Percentiles rank a stretch among this genome's conserved stretches.
These are phyloP conservation scores for Drosophila orosa DNA, from an alignment of 1,140 invertebrate species.

Conservation along the genomic window DNA sequence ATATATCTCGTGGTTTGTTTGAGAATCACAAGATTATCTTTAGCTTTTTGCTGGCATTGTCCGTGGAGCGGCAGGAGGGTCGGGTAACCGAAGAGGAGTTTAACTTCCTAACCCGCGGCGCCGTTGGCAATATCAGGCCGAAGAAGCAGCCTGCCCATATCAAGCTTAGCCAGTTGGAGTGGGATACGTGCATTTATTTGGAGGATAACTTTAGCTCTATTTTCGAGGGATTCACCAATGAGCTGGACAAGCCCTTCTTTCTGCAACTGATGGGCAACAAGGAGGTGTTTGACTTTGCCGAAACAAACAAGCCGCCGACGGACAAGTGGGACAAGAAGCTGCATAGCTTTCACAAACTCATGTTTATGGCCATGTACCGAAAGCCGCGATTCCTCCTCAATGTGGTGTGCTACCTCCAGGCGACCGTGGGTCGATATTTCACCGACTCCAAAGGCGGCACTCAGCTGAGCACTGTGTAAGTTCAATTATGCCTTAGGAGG, in stretches of 20 bases:
- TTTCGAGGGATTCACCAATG: slow-evolving; percentile 85
- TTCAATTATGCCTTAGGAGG: no score
- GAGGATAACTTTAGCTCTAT: slow-evolving; percentile 85
- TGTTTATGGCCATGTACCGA: slow-evolving; percentile 91
- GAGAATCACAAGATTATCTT: slow-evolving; percentile 96
- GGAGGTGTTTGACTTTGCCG: slow-evolving; percentile 64
- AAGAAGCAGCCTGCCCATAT: slow-evolving; percentile 47
- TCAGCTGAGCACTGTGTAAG: slow-evolving; percentile 89
- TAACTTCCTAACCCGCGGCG: slow-evolving; percentile 57
- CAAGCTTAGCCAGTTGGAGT: slow-evolving; percentile 85
- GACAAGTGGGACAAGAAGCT: slow-evolving; percentile 87
- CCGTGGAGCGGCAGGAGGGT: slow-evolving; percentile 88
- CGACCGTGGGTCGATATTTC: slow-evolving; percentile 90
- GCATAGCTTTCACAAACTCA: slow-evolving; percentile 91
- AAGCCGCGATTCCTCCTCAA: slow-evolving; percentile 93
- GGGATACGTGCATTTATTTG: slow-evolving; percentile 87
- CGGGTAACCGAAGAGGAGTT: slow-evolving; percentile 66
- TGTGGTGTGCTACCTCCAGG: slow-evolving; percentile 91
- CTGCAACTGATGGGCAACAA: slow-evolving; percentile 87
- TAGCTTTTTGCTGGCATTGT: slow-evolving; percentile 92
- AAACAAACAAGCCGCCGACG: slow-evolving; percentile 15
- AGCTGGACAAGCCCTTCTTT: slow-evolving; percentile 86
- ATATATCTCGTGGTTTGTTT: slow-evolving; percentile 94
- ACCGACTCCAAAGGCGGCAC: slow-evolving; percentile 88
- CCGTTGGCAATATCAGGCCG: slow-evolving; percentile 78